phyloP scores from a whole-genome alignment of 2,797 vertebrate species.

The Meriones psammophilus region DNA sequence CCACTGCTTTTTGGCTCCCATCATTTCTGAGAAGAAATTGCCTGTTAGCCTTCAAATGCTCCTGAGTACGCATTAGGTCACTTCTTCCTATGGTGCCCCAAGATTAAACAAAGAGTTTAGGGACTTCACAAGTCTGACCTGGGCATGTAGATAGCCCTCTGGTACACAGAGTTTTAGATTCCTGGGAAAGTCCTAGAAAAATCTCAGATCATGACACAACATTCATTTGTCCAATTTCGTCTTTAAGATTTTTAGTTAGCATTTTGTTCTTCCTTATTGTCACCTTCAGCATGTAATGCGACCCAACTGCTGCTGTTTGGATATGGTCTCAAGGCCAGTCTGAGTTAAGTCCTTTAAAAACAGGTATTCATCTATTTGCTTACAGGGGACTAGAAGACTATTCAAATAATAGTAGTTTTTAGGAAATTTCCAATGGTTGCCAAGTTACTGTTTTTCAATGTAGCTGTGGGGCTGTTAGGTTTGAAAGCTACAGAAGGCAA shows the following conservation, averaged over 20 bases:
- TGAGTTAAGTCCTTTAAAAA: slow-evolving; percentile 13
- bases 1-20: background rate
- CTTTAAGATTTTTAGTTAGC: slow-evolving; percentile 31
- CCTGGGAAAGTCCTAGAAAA: background rate
- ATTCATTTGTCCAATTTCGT: background rate
- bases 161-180: background rate
- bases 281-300: background rate
- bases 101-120: background rate
- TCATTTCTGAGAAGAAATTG: background rate
- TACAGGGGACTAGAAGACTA: background rate
- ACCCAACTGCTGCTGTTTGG: slow-evolving; percentile 24
- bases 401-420: slow-evolving; percentile 53
- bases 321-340: background rate
- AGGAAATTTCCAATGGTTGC: background rate
- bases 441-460: background rate
- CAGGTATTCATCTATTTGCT: background rate
- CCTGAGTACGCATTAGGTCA: background rate
- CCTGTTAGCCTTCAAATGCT: background rate
- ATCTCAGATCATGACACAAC: background rate
- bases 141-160: background rate
- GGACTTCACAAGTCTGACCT: background rate
- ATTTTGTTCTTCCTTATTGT: slow-evolving; percentile 9
- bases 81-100: background rate
- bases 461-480: slow-evolving; percentile 7
- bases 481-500: background rate